Evolutionary conservation across 2,888 invertebrate species (phyloP).

Genomic region (Apantesis nais): DNA sequence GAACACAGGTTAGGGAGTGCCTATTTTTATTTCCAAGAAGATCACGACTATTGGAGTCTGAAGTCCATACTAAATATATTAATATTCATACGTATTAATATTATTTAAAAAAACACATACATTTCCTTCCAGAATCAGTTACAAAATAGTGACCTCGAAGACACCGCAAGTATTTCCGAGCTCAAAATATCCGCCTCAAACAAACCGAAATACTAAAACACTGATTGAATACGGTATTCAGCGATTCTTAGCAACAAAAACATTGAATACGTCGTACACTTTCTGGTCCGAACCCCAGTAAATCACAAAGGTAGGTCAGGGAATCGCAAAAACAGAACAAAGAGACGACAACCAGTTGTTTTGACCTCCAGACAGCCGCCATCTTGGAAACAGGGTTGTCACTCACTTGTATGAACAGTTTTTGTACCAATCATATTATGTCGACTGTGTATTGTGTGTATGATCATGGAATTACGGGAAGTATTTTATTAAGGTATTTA

Average conservation of each 20-base stretch:
- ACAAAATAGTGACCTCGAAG: not conserved
- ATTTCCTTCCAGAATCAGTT: not conserved
- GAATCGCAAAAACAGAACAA: conserved; percentile 64
- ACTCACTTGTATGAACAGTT: conserved; percentile 30
- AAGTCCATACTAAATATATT: not conserved
- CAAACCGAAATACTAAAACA: conserved; percentile 16
- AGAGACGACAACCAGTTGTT: conserved; percentile 60
- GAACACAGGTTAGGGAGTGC: not conserved
- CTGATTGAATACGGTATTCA: conserved; percentile 20
- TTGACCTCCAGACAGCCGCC: conserved; percentile 70
- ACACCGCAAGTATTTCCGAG: conserved; percentile 12
- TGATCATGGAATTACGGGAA: not conserved
- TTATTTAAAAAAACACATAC: not conserved
- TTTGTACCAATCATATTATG: conserved; percentile 9
- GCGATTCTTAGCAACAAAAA: conserved; percentile 34
- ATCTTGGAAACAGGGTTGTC: conserved; percentile 48
- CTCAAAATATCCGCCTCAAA: conserved; percentile 19
- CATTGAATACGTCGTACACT: conserved; percentile 21
- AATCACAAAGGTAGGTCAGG: conserved; percentile 77
- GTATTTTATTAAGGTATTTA: not conserved
- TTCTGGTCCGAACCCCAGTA: conserved; percentile 52
- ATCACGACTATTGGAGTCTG: not conserved
- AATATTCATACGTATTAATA: not conserved
- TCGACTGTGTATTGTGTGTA: conserved; percentile 1
- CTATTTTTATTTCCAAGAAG: not conserved